Evolutionary conservation across 2,797 vertebrate species (phyloP).

Genomic region (Manis crassicaudata): DNA sequence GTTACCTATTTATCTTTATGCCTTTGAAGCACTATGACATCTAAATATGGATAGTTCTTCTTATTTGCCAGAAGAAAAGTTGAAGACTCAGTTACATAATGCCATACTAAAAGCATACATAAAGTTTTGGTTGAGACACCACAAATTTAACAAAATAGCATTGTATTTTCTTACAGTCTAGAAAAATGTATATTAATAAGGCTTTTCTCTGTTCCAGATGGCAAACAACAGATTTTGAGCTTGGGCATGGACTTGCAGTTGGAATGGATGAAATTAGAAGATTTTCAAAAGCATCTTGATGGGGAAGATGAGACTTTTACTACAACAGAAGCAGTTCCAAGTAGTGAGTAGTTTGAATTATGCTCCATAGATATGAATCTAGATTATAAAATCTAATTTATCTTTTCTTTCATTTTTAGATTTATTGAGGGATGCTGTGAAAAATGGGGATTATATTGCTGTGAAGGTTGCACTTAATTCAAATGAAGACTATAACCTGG

Average conservation of each 20-base stretch:
- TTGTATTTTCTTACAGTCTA: not conserved
- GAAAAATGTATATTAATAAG: slow-evolving; percentile 26
- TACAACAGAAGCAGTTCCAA: slow-evolving; percentile 88
- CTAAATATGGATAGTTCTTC: not conserved
- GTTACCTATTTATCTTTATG: not conserved
- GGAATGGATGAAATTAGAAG: slow-evolving; percentile 97
- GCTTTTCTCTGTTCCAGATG: slow-evolving; percentile 74
- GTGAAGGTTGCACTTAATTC: slow-evolving; percentile 97
- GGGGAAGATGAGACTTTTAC: slow-evolving; percentile 93
- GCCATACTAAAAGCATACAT: not conserved
- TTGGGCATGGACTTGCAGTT: slow-evolving; percentile 97
- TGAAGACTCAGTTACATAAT: not conserved
- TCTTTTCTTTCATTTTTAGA: slow-evolving; percentile 81
- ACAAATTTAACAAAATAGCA: not conserved
- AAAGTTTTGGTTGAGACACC: not conserved
- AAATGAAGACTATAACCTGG: slow-evolving; percentile 95
- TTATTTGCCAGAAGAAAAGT: not conserved
- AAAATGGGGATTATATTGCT: slow-evolving; percentile 96
- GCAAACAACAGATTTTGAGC: slow-evolving; percentile 90
- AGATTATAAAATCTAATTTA: not conserved
- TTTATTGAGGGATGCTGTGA: slow-evolving; percentile 96
- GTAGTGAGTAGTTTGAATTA: slow-evolving; percentile 88
- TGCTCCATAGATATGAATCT: not conserved
- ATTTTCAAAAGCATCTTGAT: slow-evolving; percentile 97
- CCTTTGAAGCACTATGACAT: not conserved